Evolutionary conservation across 2,113 vertebrate species (phyloP).

Genomic region (Alosa alosa): DNA sequence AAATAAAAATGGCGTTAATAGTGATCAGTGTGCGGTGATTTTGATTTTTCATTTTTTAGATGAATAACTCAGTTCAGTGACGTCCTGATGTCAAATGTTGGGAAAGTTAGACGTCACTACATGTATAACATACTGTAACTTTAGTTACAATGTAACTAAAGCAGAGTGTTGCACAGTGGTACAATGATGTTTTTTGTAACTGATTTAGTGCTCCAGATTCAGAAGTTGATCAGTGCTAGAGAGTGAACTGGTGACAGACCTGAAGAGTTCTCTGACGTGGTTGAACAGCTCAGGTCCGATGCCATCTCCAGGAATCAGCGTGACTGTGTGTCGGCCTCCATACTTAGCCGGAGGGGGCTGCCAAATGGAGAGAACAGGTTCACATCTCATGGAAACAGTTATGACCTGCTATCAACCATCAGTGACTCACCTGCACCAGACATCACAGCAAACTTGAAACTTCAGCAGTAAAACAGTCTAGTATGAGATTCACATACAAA

Average conservation of each 20-base stretch:
- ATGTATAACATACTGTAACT: neutral
- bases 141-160: too few species aligned
- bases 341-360: slow-evolving; percentile 79
- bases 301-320: slow-evolving; percentile 82
- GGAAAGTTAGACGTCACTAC: slow-evolving; percentile 3
- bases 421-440: neutral
- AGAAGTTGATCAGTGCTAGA: neutral
- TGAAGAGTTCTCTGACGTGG: slow-evolving; percentile 79
- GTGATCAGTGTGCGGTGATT: too few species aligned
- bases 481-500: neutral
- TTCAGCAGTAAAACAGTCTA: neutral
- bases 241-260: slow-evolving; percentile 55
- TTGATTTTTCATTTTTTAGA: too few species aligned
- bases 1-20: too few species aligned
- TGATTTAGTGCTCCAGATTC: too few species aligned
- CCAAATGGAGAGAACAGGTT: slow-evolving; percentile 4
- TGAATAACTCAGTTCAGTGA: neutral
- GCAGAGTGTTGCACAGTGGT: too few species aligned
- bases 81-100: neutral
- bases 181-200: too few species aligned
- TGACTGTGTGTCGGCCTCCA: slow-evolving; percentile 82
- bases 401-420: neutral
- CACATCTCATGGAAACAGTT: neutral
- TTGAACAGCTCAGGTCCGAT: slow-evolving; percentile 80
- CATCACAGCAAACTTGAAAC: neutral